Evolutionary conservation across 2,113 vertebrate genomes (phyloP), one percentile per base, ranked within the genome.

Genomic region (Mustela lutreola): DNA sequence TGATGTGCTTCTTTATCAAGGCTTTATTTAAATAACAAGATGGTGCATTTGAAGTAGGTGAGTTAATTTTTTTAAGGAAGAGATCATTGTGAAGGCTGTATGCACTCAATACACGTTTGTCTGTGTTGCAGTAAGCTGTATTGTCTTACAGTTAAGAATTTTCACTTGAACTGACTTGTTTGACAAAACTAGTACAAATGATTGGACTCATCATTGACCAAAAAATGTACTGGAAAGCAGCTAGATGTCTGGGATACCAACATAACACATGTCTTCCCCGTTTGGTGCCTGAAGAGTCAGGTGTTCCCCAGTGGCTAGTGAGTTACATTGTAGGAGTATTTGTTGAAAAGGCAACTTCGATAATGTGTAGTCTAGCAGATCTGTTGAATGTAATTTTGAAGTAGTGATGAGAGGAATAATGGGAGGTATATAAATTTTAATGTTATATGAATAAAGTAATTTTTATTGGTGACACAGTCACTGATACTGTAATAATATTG

Each of bases 1-100:
- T 71, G 60, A 67, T 33, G 6, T 96, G 60, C 79, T 60, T 78
- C 63, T 88, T 71, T 26, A 70, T 60, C 71, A 63, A 81, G 70
- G 15, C 22, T 79, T 48, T 56, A 94, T 84, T 48, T 56, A 96
- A 71, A 90, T 88, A 96, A 56, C 42, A 87, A 75, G 39, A 39
- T 87, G 56, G 24, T 81, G 2, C 5, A 19, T 94, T 91, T 80
- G n/a, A 94, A 94, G 91, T 91, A 45, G 24, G 1, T 65, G 6
- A 36, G 16, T 53, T 82, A 81, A 14, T 33, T 53, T 81, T 81
- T 76, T 80, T 88, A 28, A 73, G 31, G 4, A 60, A 86, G 70
- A 90, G 56, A 14, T 24, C 16, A 8, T 1, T 50, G 9, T 91
- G 14, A 58, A 67, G 76, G 15, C 1, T 53, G 4, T 82, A 48